Evolutionary conservation across 2,888 invertebrate genomes (phyloP).

Genomic region (Drosophila cognata): DNA sequence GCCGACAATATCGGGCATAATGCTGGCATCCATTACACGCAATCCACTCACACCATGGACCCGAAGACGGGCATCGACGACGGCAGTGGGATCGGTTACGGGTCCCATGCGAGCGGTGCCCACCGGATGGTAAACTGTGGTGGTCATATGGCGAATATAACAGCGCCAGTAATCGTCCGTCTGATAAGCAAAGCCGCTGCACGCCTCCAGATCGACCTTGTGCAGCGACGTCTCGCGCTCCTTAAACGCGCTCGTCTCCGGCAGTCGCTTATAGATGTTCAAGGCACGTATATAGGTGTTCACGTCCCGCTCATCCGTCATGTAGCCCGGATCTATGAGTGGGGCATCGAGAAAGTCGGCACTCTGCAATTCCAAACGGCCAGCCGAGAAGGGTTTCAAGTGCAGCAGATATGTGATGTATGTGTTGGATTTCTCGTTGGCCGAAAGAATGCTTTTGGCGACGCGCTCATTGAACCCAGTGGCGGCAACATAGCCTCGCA

Average conservation of each 20-base stretch:
- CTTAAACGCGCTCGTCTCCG: constrained; percentile 84
- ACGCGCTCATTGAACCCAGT: constrained; percentile 81
- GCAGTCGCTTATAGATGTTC: constrained; percentile 81
- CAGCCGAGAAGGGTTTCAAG: constrained; percentile 85
- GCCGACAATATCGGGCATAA: constrained; percentile 88
- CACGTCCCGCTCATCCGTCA: constrained; percentile 86
- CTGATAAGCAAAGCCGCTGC: constrained; percentile 88
- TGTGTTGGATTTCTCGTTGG: constrained; percentile 81
- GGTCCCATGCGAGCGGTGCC: constrained; percentile 89
- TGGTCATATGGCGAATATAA: constrained; percentile 90
- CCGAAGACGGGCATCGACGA: constrained; percentile 87
- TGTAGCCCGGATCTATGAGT: constrained; percentile 87
- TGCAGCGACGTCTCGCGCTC: constrained; percentile 85
- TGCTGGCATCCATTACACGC: constrained; percentile 88
- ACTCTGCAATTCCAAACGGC: constrained; percentile 86
- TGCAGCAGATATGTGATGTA: constrained; percentile 81
- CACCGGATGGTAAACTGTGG: constrained; percentile 91
- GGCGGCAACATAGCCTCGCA: constrained; percentile 81
- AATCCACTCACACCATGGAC: constrained; percentile 86
- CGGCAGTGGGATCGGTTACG: constrained; percentile 84
- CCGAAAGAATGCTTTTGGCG: constrained; percentile 79
- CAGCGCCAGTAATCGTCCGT: constrained; percentile 95
- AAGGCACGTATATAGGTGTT: constrained; percentile 82
- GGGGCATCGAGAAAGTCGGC: constrained; percentile 87
- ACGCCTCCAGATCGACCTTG: constrained; percentile 91